These are phyloP conservation scores for Oxyteleia sp. DNA, from an alignment of 2,888 invertebrate genomes.

Conservation along the genomic window DNA sequence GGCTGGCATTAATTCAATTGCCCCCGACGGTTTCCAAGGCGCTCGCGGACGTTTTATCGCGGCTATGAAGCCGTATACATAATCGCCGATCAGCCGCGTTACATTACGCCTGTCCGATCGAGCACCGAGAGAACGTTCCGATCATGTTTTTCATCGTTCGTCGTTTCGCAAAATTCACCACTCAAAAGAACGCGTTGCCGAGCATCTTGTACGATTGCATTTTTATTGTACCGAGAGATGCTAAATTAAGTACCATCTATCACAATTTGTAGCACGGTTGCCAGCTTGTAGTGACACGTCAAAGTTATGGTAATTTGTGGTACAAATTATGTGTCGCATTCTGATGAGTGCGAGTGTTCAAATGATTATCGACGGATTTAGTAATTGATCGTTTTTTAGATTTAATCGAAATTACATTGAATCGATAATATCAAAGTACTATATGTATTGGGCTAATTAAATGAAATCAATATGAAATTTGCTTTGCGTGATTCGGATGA, in stretches of 20 bases:
- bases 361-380: constrained; percentile 5
- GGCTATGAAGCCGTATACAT: constrained; percentile 73
- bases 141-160: constrained; percentile 39
- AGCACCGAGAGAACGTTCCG: constrained; percentile 30
- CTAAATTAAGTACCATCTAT: constrained; percentile 39
- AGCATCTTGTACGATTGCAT: constrained; percentile 13
- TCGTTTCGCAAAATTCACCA: constrained; percentile 34
- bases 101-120: constrained; percentile 56
- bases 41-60: constrained; percentile 83
- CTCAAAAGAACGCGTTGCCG: constrained; percentile 18
- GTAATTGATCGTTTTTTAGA: neutral
- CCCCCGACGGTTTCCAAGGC: constrained; percentile 83
- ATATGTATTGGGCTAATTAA: neutral
- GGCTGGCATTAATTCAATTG: constrained; percentile 85
- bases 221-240: constrained; percentile 18
- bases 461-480: neutral
- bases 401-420: neutral
- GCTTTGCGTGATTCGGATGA: neutral
- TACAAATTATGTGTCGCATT: constrained; percentile 41
- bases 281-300: constrained; percentile 18
- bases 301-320: constrained; percentile 46
- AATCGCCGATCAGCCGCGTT: constrained; percentile 71
- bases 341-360: constrained; percentile 9
- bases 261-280: constrained; percentile 28
- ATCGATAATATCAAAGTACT: neutral